Conservation (phyloP, 1,140 invertebrate species). For the Agrilus planipennis region DNA sequence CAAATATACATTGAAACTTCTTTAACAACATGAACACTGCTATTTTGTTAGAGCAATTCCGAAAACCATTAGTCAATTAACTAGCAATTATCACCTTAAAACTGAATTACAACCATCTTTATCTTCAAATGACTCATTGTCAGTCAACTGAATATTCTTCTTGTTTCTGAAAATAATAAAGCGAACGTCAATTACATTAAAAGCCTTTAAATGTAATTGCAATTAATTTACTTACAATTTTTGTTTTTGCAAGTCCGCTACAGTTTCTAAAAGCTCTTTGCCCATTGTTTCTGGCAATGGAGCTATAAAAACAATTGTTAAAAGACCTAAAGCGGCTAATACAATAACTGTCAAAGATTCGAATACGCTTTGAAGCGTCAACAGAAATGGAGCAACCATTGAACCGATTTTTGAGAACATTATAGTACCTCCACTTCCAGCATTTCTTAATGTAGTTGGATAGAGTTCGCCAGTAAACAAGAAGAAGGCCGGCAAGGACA, state of each 20-base stretch:
- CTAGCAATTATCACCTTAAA: too few relatives aligned
- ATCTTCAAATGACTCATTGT: too few relatives aligned
- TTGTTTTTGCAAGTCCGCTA: conserved; percentile 52
- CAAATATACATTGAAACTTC: too few relatives aligned
- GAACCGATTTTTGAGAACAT: conserved; percentile 51
- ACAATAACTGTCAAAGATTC: conserved; percentile 48
- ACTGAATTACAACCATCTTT: too few relatives aligned
- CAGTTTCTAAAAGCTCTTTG: conserved; percentile 56
- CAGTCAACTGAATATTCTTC: too few relatives aligned
- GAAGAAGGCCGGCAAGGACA: conserved; percentile 25
- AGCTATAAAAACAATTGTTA: conserved; percentile 47
- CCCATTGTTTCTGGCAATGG: conserved; percentile 63
- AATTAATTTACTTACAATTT: conserved; percentile 1
- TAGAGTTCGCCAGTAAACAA: conserved; percentile 57
- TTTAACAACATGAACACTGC: too few relatives aligned
- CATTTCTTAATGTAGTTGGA: conserved; percentile 54
- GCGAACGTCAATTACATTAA: too few relatives aligned
- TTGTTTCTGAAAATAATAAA: too few relatives aligned
- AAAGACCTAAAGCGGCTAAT: conserved; percentile 43
- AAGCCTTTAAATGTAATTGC: too few relatives aligned
- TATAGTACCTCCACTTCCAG: conserved; percentile 48
- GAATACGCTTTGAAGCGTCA: conserved; percentile 42
- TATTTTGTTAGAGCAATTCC: too few relatives aligned
- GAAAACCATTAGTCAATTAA: too few relatives aligned
- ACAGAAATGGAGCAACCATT: conserved; percentile 51